Evolutionary conservation across 1,140 invertebrate species (phyloP), one percentile per base, ranked within the genome.

Genomic region (Cylas formicarius): DNA sequence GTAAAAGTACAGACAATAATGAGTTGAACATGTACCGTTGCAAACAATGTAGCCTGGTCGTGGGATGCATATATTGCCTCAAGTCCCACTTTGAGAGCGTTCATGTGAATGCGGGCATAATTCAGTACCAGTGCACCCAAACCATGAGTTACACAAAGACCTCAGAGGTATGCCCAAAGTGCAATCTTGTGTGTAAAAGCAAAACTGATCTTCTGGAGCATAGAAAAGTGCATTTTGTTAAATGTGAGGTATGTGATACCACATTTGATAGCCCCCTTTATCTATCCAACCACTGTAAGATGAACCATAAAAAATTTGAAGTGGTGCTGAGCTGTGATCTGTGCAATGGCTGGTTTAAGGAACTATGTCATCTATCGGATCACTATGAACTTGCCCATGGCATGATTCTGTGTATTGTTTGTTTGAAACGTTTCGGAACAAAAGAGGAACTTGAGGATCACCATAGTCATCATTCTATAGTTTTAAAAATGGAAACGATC

Each of bases 31-130:
- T 19, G 10, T 52, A 33, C 26, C 41, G 41, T 3, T 52, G 50
- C 23, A 47, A 52, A 29, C 11, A 16, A 1, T 52, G 50, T 36
- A 19, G 18, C 2, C 26, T 16, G 22, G 34, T 26, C 4, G 37
- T 32, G 5, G 50, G 50, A 10, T 53, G 51, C 20, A 35, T 53
- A 18, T 48, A 48, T 26, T 53, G 51, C 17, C 37, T 53, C 2
- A 53, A 53, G 36, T 53, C 51, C 7, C 51, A 53, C 32, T 53
- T 49, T 20, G 51, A 48, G 31, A 48, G 45, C 11, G 28, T 49
- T 10, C 51, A 53, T 21, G 32, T 53, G 11, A 48, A 48, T 16
- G 16, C 43, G 19, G 41, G 34, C 4, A 28, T 41, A 18, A 43
- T 52, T 28, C 51, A 49, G 19, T 53, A 53, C 23, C 48, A 46